Evolutionary conservation across 2,113 vertebrate species (phyloP).

Genomic region (Toxotes jaculatrix): DNA sequence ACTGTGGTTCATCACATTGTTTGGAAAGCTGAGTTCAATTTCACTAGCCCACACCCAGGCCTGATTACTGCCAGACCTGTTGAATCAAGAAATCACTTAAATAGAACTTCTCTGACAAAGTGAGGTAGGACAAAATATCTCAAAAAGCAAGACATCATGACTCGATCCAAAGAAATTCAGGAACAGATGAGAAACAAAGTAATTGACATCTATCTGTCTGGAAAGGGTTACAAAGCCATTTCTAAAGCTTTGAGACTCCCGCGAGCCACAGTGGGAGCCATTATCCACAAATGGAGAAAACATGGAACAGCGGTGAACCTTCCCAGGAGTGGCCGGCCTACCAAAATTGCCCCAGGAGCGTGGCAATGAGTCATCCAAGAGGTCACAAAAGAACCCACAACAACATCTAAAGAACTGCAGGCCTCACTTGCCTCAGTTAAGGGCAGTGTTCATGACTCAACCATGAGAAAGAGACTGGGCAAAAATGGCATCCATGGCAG

Average conservation of each 20-base stretch:
- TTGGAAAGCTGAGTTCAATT: too few relatives aligned
- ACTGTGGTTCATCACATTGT: neutral
- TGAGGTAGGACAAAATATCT: neutral
- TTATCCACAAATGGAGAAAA: slow-evolving; percentile 11
- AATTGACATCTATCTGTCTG: neutral
- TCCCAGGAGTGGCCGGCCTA: neutral
- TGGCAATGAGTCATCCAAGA: neutral
- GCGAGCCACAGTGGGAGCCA: neutral
- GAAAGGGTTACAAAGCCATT: neutral
- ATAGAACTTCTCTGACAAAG: neutral
- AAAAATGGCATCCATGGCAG: slow-evolving; percentile 5
- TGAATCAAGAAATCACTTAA: neutral
- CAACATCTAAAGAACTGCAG: slow-evolving; percentile 1
- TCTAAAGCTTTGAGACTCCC: neutral
- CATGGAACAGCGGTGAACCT: slow-evolving; percentile 1
- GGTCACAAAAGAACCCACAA: neutral
- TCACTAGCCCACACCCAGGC: too few relatives aligned
- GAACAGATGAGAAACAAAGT: slow-evolving; percentile 1
- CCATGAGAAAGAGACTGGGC: slow-evolving; percentile 8
- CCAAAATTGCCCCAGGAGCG: neutral
- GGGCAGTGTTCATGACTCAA: neutral
- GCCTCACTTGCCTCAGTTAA: slow-evolving; percentile 1
- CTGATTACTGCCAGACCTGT: neutral
- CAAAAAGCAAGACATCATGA: neutral
- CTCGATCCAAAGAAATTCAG: neutral